These are phyloP conservation scores for Philereme vetulata DNA, from an alignment of 2,888 invertebrate genomes.

Conservation along the genomic window DNA sequence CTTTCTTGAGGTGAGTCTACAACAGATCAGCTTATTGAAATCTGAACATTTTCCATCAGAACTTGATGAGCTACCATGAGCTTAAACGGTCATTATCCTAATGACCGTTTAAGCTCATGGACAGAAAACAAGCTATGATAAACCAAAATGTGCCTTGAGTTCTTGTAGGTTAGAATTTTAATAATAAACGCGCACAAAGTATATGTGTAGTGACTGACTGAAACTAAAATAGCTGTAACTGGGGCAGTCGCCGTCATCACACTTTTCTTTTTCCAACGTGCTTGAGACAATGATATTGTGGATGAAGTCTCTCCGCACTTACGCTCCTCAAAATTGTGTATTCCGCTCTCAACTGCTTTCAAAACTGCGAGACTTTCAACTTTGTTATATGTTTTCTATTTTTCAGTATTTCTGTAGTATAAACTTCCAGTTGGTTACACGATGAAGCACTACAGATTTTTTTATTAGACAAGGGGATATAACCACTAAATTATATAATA, in stretches of 20 bases:
- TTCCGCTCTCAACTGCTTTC: conserved; percentile 36
- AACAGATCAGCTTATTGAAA: conserved; percentile 7
- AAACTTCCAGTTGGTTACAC: conserved; percentile 5
- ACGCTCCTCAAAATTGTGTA: conserved; percentile 42
- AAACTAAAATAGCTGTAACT: conserved; percentile 45
- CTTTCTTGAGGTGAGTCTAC: conserved; percentile 56
- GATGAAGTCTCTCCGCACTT: conserved; percentile 47
- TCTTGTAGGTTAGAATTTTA: background rate
- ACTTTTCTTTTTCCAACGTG: conserved; percentile 52
- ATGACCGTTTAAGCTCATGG: too few species aligned
- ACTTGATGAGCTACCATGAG: too few species aligned
- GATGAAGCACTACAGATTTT: conserved; percentile 1
- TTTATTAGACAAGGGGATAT: conserved; percentile 1
- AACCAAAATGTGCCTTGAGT: background rate
- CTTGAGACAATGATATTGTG: conserved; percentile 60
- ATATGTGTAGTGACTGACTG: conserved; percentile 27
- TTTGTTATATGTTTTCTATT: conserved; percentile 35
- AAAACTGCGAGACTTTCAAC: conserved; percentile 38
- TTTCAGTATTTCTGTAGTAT: conserved; percentile 16
- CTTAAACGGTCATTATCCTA: background rate
- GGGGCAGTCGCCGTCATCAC: conserved; percentile 49
- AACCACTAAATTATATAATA: background rate
- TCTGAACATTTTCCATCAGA: background rate
- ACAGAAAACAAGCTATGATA: too few species aligned
- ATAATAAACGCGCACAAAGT: conserved; percentile 25